These are phyloP conservation scores for Sinocyclocheilus rhinocerous DNA, from an alignment of 2,113 vertebrate genomes.

Conservation along the genomic window DNA sequence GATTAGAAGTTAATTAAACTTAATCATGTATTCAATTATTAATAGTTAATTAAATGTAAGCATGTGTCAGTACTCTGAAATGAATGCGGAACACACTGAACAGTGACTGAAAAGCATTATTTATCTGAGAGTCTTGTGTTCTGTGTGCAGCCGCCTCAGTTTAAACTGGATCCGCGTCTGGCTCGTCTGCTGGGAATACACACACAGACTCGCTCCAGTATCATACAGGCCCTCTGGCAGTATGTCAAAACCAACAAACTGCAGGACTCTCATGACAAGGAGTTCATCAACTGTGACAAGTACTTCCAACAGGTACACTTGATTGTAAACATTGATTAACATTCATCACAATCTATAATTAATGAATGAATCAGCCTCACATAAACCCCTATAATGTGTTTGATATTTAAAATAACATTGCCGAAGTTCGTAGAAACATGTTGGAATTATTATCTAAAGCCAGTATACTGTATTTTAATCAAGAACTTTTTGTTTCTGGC, in stretches of 20 bases:
- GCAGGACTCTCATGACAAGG: slow-evolving; percentile 96
- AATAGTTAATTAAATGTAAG: too few relatives aligned
- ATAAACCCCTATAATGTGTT: not conserved
- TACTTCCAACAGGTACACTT: slow-evolving; percentile 94
- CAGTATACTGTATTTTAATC: not conserved
- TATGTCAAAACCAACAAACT: slow-evolving; percentile 98
- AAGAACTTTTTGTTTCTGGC: not conserved
- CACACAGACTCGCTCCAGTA: slow-evolving; percentile 96
- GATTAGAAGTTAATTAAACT: not conserved
- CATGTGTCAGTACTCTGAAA: not conserved
- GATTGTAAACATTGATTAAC: not conserved
- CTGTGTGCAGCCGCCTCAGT: slow-evolving; percentile 88
- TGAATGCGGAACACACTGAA: too few relatives aligned
- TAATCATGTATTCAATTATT: too few relatives aligned
- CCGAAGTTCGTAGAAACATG: not conserved
- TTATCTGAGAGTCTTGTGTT: not conserved
- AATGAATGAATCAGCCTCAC: not conserved
- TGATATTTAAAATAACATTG: not conserved
- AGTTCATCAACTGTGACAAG: slow-evolving; percentile 98
- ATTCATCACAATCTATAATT: not conserved
- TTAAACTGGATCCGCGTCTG: slow-evolving; percentile 93
- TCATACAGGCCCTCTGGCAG: slow-evolving; percentile 99
- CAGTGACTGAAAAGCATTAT: too few relatives aligned
- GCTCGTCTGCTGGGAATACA: slow-evolving; percentile 95
- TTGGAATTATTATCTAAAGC: not conserved